Percentiles rank a stretch among this genome's conserved stretches.
Conservation (phyloP, 2,113 vertebrate species). For the Dicerorhinus sumatrensis region DNA sequence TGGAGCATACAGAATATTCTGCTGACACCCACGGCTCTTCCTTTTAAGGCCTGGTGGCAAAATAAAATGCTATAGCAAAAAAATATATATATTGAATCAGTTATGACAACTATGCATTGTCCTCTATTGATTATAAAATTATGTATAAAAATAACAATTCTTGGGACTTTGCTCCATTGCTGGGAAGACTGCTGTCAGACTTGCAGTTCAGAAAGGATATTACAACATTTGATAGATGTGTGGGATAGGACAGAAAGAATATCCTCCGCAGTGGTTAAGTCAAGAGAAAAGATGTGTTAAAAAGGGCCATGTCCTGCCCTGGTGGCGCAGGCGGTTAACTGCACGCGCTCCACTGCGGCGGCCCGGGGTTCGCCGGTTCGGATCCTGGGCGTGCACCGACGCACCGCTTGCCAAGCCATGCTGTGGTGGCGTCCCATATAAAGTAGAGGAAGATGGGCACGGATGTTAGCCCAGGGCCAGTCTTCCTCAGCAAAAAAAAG, state of each 20-base stretch:
- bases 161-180: neutral
- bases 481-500: no score
- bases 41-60: neutral
- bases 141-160: neutral
- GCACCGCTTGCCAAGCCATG: no score
- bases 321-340: no score
- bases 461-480: no score
- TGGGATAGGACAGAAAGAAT: neutral
- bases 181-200: neutral
- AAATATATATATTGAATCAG: neutral
- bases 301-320: neutral
- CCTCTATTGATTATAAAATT: neutral
- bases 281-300: neutral
- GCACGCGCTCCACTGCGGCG: no score
- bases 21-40: neutral
- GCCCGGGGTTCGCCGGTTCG: no score
- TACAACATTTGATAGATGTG: neutral
- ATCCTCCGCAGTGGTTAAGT: neutral
- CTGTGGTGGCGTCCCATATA: no score
- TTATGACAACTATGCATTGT: neutral
- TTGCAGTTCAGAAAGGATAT: neutral
- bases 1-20: neutral
- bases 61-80: neutral
- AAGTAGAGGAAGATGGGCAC: no score
- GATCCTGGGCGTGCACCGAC: no score